Percentiles rank a stretch among this genome's conserved stretches.
These are phyloP conservation scores for Alcis repandata DNA, from an alignment of 2,888 invertebrate species.

Conservation along the genomic window DNA sequence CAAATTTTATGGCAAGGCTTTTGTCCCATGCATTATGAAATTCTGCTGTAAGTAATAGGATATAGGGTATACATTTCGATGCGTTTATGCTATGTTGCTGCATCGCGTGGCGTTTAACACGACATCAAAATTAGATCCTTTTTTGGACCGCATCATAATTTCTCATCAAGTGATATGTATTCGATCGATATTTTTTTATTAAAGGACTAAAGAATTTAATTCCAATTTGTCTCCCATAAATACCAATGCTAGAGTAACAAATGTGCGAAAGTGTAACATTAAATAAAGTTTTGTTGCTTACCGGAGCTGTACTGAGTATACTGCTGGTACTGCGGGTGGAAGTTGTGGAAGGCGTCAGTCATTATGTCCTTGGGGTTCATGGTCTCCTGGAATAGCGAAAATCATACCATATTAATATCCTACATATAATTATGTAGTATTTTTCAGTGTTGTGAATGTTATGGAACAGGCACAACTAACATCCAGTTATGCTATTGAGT, in stretches of 20 bases:
- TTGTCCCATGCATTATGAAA: neutral
- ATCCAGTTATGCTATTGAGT: too few relatives aligned
- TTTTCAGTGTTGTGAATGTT: too few relatives aligned
- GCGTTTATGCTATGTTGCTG: neutral
- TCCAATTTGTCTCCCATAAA: neutral
- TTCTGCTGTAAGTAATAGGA: neutral
- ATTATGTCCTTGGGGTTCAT: slow-evolving; percentile 99
- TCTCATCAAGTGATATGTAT: neutral
- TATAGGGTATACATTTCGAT: neutral
- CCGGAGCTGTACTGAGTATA: slow-evolving; percentile 99
- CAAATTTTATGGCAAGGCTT: neutral
- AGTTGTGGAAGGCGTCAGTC: slow-evolving; percentile 99
- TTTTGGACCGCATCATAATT: neutral
- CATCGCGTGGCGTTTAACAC: neutral
- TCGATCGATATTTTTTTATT: neutral
- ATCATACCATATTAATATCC: neutral
- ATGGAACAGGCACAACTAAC: too few relatives aligned
- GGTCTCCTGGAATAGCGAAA: slow-evolving; percentile 90
- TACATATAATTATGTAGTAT: too few relatives aligned
- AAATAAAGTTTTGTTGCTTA: slow-evolving; percentile 73
- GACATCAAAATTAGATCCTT: neutral
- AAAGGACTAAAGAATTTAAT: neutral
- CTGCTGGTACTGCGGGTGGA: slow-evolving; percentile 99
- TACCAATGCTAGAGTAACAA: slow-evolving; percentile 30
- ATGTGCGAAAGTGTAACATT: slow-evolving; percentile 6